These are phyloP conservation scores for Drosophila virilis DNA, from an alignment of 1,140 invertebrate species.

Conservation along the genomic window DNA sequence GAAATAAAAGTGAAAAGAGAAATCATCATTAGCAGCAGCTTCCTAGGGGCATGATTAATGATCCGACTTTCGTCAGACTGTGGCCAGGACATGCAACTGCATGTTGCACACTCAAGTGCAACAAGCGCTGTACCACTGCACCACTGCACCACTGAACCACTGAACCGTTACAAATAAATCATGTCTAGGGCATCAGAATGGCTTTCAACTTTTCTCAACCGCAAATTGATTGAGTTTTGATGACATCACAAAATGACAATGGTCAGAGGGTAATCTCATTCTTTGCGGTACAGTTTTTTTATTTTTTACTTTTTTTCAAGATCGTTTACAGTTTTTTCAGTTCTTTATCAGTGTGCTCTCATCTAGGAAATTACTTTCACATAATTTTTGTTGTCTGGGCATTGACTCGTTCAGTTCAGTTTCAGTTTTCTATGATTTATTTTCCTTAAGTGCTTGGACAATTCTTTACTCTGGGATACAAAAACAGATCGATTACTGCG, in stretches of 20 bases:
- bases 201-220: conserved; percentile 51
- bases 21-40: conserved; percentile 63
- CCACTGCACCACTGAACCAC: conserved; percentile 19
- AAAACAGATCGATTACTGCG: conserved; percentile 65
- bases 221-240: conserved; percentile 79
- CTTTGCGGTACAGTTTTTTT: conserved; percentile 10
- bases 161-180: conserved; percentile 74
- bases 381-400: conserved; percentile 62
- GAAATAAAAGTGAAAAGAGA: conserved; percentile 30
- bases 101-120: conserved; percentile 66
- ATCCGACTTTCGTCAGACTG: conserved; percentile 18
- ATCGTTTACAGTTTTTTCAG: conserved; percentile 34
- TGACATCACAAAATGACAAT: conserved; percentile 58
- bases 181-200: conserved; percentile 27
- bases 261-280: neutral
- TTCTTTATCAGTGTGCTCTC: conserved; percentile 73
- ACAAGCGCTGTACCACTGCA: conserved; percentile 34
- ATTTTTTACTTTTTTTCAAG: conserved; percentile 11
- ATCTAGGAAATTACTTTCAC: conserved; percentile 79
- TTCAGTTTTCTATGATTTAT: conserved; percentile 65
- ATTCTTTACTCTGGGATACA: conserved; percentile 35
- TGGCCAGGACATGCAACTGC: conserved; percentile 51
- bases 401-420: conserved; percentile 41
- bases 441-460: conserved; percentile 42
- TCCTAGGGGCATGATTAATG: conserved; percentile 70